Evolutionary conservation across 2,888 invertebrate species (phyloP), one percentile per base, ranked within the genome.

Genomic region (Sinhomidia bicolor): DNA sequence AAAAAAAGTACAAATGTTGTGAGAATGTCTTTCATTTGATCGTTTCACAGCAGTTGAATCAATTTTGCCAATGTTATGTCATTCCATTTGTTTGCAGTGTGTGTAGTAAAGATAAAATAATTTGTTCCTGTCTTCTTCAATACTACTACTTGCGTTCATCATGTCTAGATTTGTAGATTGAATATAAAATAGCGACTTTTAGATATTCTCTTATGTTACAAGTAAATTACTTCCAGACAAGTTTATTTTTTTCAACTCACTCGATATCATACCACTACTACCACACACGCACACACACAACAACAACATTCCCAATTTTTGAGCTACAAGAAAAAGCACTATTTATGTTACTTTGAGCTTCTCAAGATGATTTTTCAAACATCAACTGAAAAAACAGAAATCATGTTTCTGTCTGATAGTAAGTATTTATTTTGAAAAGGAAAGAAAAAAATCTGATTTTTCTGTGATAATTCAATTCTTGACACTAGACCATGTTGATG

Each of bases 361-460:
- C 5, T 14, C 74, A 47, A 23, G 51, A 29, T 74, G 47, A 74
- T 51, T 74, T 74, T 74, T 47, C 29, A 51, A 5, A 74, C 74
- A 51, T 51, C 71, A 41, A 71, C 71, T 74, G 74, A 74, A 51
- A 51, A 51, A 74, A 74, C 47, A 29, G 74, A 74, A 74, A 74
- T 74, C 74, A 74, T 74, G 74, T 36, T 47, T 20, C 36, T 74
- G 74, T 74, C 74, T 74, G 74, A n/a, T n/a, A n/a, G n/a, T n/a
- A n/a, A 44, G 23, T 74, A 26, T 74, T 51, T 74, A 74, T 23
- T 47, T 74, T 74, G n/a, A 36, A 47, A 26, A 74, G 74, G n/a
- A 36, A 41, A 71, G 51, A 74, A 74, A 65, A 26, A 6, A 23
- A 74, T n/a, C n/a, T n/a, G 74, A 74, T 23, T 74, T 74, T 71